Conservation (phyloP, 2,797 vertebrate species). For the Champsocephalus esox region DNA sequence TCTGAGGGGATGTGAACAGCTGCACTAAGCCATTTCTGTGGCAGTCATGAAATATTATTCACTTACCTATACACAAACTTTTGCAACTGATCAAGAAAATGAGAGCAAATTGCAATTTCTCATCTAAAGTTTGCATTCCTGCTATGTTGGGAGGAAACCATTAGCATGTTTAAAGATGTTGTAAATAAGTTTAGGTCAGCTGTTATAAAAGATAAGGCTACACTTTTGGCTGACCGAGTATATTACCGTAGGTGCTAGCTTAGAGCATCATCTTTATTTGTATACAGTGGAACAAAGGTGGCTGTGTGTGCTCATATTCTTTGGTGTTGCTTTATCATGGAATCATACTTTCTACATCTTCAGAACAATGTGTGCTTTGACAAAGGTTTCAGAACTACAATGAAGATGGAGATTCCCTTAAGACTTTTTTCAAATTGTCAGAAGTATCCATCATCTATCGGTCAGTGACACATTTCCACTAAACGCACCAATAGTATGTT, state of each 20-base stretch:
- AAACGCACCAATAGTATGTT: background rate
- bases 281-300: background rate
- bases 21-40: slow-evolving; percentile 21
- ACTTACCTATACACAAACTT: slow-evolving; percentile 1
- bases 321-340: slow-evolving; percentile 5
- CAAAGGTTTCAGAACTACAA: slow-evolving; percentile 12
- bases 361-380: slow-evolving; percentile 4
- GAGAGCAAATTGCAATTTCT: background rate
- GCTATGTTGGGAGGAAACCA: background rate
- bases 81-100: slow-evolving; percentile 2
- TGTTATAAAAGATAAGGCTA: background rate
- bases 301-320: background rate
- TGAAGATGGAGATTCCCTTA: background rate
- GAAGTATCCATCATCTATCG: background rate
- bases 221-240: background rate
- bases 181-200: background rate
- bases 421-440: background rate
- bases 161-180: background rate
- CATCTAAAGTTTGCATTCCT: background rate
- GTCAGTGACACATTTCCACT: background rate
- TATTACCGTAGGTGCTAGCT: background rate
- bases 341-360: slow-evolving; percentile 18
- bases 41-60: slow-evolving; percentile 8
- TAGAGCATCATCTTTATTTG: slow-evolving; percentile 24
- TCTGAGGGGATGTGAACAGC: slow-evolving; percentile 17